These are phyloP conservation scores for Sebastolobus alascanus DNA, from an alignment of 2,797 vertebrate species.

Conservation along the genomic window DNA sequence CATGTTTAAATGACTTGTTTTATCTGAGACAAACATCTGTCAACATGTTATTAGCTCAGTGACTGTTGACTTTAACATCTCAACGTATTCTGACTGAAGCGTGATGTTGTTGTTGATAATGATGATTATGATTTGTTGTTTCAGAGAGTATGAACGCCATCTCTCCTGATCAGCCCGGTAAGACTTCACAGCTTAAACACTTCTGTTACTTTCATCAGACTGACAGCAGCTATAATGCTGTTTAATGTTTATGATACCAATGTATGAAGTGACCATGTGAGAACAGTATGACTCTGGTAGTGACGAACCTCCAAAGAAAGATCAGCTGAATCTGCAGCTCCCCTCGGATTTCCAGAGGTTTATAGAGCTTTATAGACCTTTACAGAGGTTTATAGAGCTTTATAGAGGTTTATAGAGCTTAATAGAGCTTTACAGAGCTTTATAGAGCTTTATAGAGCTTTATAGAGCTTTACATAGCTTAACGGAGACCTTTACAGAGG, in stretches of 20 bases:
- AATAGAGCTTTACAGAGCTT: too few relatives aligned
- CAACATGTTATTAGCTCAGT: neutral
- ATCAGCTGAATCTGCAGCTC: too few relatives aligned
- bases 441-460: too few relatives aligned
- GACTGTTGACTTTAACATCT: neutral
- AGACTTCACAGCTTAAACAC: constrained; percentile 27
- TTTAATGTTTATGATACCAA: too few relatives aligned
- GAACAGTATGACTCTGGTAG: neutral
- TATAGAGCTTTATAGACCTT: too few relatives aligned
- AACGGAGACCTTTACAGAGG: too few relatives aligned
- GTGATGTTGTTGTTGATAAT: neutral
- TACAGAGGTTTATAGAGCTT: too few relatives aligned
- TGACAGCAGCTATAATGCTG: too few relatives aligned
- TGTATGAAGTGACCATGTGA: neutral
- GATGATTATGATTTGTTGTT: constrained; percentile 29
- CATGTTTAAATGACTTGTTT: neutral
- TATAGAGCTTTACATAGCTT: too few relatives aligned
- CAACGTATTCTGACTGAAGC: neutral
- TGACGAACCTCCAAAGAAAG: too few relatives aligned
- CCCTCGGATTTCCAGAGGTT: too few relatives aligned
- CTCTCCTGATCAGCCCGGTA: constrained; percentile 77
- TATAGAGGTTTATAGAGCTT: too few relatives aligned
- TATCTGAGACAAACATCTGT: neutral
- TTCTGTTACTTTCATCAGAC: neutral
- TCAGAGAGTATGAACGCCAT: constrained; percentile 82